phyloP scores from a whole-genome alignment of 2,797 vertebrate genomes.

The Bovichtus variegatus region DNA sequence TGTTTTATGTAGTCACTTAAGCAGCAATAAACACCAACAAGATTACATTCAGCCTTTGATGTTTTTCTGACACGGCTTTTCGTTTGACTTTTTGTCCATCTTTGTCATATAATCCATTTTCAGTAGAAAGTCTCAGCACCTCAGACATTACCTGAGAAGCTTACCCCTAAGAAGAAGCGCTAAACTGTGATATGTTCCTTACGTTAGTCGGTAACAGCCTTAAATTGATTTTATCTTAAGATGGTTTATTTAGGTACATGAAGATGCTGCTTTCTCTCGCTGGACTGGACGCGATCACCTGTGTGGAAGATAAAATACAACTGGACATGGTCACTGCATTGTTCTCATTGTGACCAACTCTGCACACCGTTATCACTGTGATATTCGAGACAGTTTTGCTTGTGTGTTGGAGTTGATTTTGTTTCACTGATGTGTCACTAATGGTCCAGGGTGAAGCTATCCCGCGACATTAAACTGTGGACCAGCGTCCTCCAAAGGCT shows the following conservation, averaged over 20 bases:
- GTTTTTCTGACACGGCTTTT: slow-evolving; percentile 1
- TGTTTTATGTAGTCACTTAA: slow-evolving; percentile 11
- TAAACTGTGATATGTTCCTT: slow-evolving; percentile 23
- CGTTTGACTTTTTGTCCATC: slow-evolving; percentile 21
- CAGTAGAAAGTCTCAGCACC: slow-evolving; percentile 9
- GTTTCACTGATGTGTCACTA: slow-evolving; percentile 55
- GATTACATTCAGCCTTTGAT: neutral
- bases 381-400: slow-evolving; percentile 42
- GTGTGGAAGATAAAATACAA: slow-evolving; percentile 39
- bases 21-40: neutral
- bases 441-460: slow-evolving; percentile 50
- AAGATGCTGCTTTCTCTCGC: slow-evolving; percentile 38
- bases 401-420: slow-evolving; percentile 43
- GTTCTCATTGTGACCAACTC: slow-evolving; percentile 45
- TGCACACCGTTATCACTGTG: slow-evolving; percentile 78
- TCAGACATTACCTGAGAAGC: slow-evolving; percentile 1
- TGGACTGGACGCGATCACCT: slow-evolving; percentile 30
- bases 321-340: slow-evolving; percentile 25
- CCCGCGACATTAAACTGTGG: neutral
- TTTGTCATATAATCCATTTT: slow-evolving; percentile 28
- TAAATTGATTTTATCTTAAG: slow-evolving; percentile 66
- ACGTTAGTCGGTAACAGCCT: slow-evolving; percentile 39
- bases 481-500: slow-evolving; percentile 27
- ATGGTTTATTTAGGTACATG: slow-evolving; percentile 66
- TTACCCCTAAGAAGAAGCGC: slow-evolving; percentile 2